Base-by-base conservation (phyloP, 2,888 invertebrate species). In the Nematopogon swammerdamellus region DNA sequence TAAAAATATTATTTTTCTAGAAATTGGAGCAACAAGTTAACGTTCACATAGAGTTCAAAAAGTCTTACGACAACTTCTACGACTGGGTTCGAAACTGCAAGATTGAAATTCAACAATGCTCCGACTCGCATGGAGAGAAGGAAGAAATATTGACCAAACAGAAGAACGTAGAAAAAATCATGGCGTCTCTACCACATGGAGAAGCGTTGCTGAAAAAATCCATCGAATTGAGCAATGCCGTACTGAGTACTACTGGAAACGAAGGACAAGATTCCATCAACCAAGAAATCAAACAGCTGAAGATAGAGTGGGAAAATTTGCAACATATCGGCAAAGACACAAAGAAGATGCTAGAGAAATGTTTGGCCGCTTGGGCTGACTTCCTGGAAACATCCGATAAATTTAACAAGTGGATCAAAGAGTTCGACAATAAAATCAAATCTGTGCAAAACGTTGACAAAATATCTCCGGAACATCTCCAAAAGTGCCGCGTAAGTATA, bases 101-200 rank as follows among this genome's bases (percentile, higher is more conserved):
- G 60, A 82, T 90, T n/a, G 89, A 91, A 56, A 85, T 93, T 20
- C 93, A 94, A 61, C 88, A 91, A 58, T 89, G 89, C 57, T 87
- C 91, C 2, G 93, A 95, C 65, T 88, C 92, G 1, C 94, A 94
- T 62, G 95, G 95, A 2, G 95, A 95, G 63, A 88, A 90, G 57
- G 86, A 88, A 47, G 84, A 85, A 49, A 87, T 91, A 0, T 81
- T 88, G 50, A 86, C 88, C 57, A 92, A 93, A 63, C 84, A 92
- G 25, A 84, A 85, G 47, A 89, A 86, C 60, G 84, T 94, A 19
- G 83, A 84, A 48, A 85, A 87, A 57, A 85, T 93, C 47, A 82
- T 84, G 10, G 75, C 80, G 18, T 83, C 86, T 0, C 72, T 93
- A 53, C 82, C 87, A 0, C 86, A 89, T 67, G 92, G 88, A 47